Base-by-base conservation (phyloP, 2,888 invertebrate genomes). In the Eristalinus aeneus region DNA sequence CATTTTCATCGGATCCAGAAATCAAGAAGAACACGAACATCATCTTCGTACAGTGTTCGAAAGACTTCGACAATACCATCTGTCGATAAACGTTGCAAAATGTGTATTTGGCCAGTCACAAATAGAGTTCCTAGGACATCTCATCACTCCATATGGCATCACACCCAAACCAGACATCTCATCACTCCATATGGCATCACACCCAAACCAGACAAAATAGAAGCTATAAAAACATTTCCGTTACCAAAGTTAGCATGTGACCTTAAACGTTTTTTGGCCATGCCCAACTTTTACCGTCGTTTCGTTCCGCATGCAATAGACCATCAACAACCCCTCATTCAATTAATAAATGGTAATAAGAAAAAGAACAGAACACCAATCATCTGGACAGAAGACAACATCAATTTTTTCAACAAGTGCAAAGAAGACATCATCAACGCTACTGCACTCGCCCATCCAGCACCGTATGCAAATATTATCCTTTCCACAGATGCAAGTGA, bases 1-100 rank as follows among this genome's bases (percentile, higher is more conserved):
- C 60, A 88, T 90, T 11, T 67, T 89, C 8, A 80, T 90, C 1
- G 89, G 89, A 3, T 89, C 90, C 0, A 46, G 46, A 20, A 61
- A 87, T 10, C 61, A 71, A 11, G 72, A 88, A 8, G 73, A 89
- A n/a, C 90, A 89, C 60, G 46, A 53, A 58, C 32, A 11, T 23
- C 89, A 89, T 39, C 16, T 90, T 0, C 16, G 78, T 27, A 10
- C 8, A 8, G 77, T 90, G 6, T 87, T 90, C n/a, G 12, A 76
- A 16, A 79, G 89, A 63, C 69, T 90, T 1, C 36, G 69, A 4
- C 63, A 89, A 16, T 85, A 83, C 53, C 88, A 89, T 0, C n/a
- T 90, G 0, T 32, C 71, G 0, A 80, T 90, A 11, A 89, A 90
- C 39, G 27, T 83, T 0, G 46, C 60, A 1, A 89, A 88, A 56